phyloP scores from a whole-genome alignment of 1,140 invertebrate genomes.

The Thalassaphorura encarpata region DNA sequence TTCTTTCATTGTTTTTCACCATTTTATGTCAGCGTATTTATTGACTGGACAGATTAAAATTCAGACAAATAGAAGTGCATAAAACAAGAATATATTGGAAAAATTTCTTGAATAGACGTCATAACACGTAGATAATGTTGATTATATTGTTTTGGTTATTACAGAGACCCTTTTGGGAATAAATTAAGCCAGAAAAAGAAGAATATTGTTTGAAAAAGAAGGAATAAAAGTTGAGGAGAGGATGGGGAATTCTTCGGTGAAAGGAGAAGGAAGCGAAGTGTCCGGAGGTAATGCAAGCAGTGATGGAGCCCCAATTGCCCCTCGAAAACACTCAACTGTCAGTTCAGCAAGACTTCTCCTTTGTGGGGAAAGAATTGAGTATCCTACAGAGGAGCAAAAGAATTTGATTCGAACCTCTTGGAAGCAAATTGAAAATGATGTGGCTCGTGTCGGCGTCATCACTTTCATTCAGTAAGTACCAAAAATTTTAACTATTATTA shows the following conservation, averaged over 20 bases:
- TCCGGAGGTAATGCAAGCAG: background rate
- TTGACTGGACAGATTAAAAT: too few species aligned
- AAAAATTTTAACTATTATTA: too few species aligned
- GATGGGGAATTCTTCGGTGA: constrained; percentile 23
- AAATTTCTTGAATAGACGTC: too few species aligned
- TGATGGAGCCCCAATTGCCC: constrained; percentile 2
- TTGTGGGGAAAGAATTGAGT: constrained; percentile 24
- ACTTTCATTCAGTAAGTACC: constrained; percentile 45
- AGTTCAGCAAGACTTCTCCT: constrained; percentile 27
- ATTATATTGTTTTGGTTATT: too few species aligned
- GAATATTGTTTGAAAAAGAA: too few species aligned
- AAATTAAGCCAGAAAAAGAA: too few species aligned
- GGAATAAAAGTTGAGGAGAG: background rate
- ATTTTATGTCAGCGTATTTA: too few species aligned
- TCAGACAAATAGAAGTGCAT: too few species aligned
- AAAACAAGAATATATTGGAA: too few species aligned
- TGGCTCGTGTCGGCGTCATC: constrained; percentile 46
- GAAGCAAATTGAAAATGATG: constrained; percentile 44
- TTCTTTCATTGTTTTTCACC: too few species aligned
- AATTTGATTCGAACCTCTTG: constrained; percentile 41
- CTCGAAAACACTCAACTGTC: constrained; percentile 30
- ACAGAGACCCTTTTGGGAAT: too few species aligned
- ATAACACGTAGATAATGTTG: too few species aligned
- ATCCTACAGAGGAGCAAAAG: constrained; percentile 38
- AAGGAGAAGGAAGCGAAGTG: constrained; percentile 12